Conservation (phyloP, 2,113 vertebrate species). For the Sorex araneus region DNA sequence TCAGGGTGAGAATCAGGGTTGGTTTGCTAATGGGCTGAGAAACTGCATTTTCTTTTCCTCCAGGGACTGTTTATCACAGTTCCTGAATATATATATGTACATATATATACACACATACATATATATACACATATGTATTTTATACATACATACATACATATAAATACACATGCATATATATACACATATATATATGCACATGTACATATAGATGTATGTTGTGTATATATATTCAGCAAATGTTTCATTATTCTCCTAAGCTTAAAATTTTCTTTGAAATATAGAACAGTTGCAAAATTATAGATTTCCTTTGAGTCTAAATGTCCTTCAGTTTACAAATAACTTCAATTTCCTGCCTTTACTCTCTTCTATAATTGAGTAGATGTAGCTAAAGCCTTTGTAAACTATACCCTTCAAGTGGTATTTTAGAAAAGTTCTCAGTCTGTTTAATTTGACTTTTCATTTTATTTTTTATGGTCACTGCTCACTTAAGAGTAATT, state of each 20-base stretch:
- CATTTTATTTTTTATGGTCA: background rate
- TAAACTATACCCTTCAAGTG: background rate
- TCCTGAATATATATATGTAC: background rate
- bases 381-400: background rate
- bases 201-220: no score
- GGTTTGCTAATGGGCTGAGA: background rate
- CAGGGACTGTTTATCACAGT: background rate
- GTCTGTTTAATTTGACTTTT: background rate
- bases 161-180: no score
- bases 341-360: background rate
- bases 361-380: background rate
- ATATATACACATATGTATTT: no score
- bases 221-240: no score
- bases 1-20: background rate
- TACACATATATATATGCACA: no score
- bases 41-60: background rate
- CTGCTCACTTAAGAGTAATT: constrained; percentile 6
- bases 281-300: background rate
- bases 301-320: background rate
- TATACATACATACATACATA: background rate
- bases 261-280: background rate
- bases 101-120: background rate
- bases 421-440: constrained; percentile 4
- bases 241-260: background rate
- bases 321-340: background rate